Conservation (phyloP, 2,888 invertebrate species). For the Frankliniella fusca region DNA sequence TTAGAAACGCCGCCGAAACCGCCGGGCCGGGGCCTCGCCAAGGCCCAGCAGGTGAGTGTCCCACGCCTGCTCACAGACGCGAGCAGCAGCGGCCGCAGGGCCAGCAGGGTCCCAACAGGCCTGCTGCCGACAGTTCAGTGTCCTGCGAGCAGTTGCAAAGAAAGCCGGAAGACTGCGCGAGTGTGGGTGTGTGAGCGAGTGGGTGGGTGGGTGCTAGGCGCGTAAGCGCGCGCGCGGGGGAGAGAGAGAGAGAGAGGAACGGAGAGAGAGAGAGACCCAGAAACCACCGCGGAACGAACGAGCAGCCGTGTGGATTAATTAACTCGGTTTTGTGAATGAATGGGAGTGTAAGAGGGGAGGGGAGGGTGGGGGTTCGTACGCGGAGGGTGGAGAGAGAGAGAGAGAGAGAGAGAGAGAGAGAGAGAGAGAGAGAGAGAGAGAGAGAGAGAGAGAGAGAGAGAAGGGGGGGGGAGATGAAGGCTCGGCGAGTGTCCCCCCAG, state of each 20-base stretch:
- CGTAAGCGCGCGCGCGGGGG: background rate
- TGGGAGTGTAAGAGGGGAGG: background rate
- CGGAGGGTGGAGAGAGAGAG: background rate
- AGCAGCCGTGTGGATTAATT: conserved; percentile 7
- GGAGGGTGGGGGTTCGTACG: background rate
- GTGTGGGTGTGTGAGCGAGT: background rate
- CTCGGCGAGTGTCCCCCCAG: background rate
- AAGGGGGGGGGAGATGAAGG: background rate
- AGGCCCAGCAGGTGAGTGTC: too few species aligned
- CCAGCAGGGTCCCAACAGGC: too few species aligned
- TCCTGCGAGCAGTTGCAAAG: background rate
- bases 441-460: too few species aligned
- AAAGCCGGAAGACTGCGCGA: background rate
- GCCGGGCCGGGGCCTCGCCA: too few species aligned
- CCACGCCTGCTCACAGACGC: too few species aligned
- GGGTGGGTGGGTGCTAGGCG: background rate
- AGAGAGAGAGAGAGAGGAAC: conserved; percentile 31
- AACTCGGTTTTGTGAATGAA: conserved; percentile 22
- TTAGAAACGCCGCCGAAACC: too few species aligned
- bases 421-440: too few species aligned
- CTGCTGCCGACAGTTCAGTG: too few species aligned
- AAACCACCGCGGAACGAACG: conserved; percentile 9
- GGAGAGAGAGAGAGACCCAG: conserved; percentile 32
- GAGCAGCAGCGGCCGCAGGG: too few species aligned
- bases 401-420: too few species aligned